Conservation (phyloP, 2,888 invertebrate genomes). For the Cabera pusaria region DNA sequence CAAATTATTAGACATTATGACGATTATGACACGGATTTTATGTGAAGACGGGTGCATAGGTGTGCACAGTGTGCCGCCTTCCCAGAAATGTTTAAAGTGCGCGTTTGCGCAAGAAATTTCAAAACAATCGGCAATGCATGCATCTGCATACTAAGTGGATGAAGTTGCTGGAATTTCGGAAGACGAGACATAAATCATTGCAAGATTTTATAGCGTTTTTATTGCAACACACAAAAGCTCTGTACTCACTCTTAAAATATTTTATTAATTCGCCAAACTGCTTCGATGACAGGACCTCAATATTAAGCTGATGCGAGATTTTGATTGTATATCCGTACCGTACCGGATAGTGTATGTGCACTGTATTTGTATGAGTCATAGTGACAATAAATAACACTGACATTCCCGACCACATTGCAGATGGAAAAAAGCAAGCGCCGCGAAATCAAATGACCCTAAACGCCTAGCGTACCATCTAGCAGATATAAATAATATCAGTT, state of each 20-base stretch:
- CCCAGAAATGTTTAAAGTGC: constrained; percentile 59
- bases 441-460: constrained; percentile 71
- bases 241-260: constrained; percentile 37
- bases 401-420: constrained; percentile 38
- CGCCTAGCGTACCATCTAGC: constrained; percentile 57
- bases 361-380: constrained; percentile 14
- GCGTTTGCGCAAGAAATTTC: constrained; percentile 65
- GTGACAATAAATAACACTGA: constrained; percentile 8
- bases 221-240: constrained; percentile 40
- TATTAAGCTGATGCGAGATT: constrained; percentile 8
- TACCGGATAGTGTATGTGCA: too few species aligned
- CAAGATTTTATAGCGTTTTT: constrained; percentile 45
- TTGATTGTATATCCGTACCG: too few species aligned
- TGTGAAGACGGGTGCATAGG: constrained; percentile 28
- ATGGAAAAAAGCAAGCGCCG: constrained; percentile 53
- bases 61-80: constrained; percentile 37
- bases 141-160: constrained; percentile 63
- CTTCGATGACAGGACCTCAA: constrained; percentile 33
- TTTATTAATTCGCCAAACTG: constrained; percentile 36
- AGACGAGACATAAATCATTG: constrained; percentile 46
- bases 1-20: constrained; percentile 59
- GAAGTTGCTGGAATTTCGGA: constrained; percentile 43
- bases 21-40: constrained; percentile 43
- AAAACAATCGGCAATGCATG: constrained; percentile 59
- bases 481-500: constrained; percentile 71